Percentiles rank a stretch among this genome's conserved stretches.
Conservation (phyloP, 2,888 invertebrate genomes). For the Epirrhoe tristata region DNA sequence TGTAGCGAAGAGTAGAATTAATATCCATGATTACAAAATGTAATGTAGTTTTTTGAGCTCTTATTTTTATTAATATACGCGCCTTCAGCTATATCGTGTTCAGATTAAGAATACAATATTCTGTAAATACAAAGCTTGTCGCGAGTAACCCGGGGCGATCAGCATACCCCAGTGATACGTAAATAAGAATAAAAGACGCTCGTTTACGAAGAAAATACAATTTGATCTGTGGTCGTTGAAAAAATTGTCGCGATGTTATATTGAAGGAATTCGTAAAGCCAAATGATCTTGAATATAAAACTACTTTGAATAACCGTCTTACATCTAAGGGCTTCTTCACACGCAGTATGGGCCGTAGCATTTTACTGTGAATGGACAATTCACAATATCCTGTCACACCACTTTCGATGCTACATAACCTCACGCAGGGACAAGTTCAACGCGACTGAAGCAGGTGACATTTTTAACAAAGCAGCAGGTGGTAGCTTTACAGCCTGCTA, state of each 20-base stretch:
- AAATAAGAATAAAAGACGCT: background rate
- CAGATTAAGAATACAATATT: background rate
- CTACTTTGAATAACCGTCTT: constrained; percentile 4
- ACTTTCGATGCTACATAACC: constrained; percentile 9
- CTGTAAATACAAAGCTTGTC: background rate
- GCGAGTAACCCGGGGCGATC: background rate
- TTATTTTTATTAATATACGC: no score
- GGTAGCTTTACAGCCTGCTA: background rate
- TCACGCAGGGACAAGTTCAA: constrained; percentile 4
- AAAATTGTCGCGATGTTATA: background rate
- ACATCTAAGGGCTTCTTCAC: background rate
- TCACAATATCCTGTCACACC: constrained; percentile 9
- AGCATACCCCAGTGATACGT: background rate
- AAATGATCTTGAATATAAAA: constrained; percentile 4
- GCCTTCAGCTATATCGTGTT: background rate
- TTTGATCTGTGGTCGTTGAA: background rate
- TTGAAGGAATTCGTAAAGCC: background rate
- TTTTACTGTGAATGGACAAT: background rate
- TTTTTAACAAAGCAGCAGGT: constrained; percentile 13
- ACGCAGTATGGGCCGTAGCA: background rate
- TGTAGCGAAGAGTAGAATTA: no score
- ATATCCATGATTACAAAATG: no score
- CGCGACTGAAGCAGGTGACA: constrained; percentile 12
- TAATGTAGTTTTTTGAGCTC: no score
- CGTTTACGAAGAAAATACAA: background rate